Conservation (phyloP, 2,113 vertebrate species). For the Menura novaehollandiae region DNA sequence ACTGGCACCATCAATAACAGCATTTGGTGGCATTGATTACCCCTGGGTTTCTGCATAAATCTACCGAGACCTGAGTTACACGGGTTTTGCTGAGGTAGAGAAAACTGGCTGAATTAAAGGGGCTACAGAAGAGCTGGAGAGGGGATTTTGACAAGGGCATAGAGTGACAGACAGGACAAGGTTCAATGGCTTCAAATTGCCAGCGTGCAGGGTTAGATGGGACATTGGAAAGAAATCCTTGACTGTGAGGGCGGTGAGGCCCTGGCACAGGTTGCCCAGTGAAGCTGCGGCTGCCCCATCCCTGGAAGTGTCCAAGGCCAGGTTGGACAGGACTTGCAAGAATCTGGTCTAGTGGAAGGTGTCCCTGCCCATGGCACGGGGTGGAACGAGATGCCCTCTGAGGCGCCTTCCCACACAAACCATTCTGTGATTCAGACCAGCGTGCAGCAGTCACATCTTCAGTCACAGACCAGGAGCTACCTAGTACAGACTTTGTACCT, state of each 20-base stretch:
- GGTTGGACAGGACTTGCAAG: fast-evolving
- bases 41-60: neutral
- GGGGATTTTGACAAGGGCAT: neutral
- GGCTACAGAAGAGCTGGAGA: neutral
- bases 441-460: neutral
- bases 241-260: neutral
- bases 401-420: neutral
- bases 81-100: neutral
- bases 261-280: neutral
- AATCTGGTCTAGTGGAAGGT: neutral
- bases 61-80: neutral
- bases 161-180: neutral
- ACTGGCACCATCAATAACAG: neutral
- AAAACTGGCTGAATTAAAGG: neutral
- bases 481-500: neutral
- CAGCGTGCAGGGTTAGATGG: neutral
- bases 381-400: fast-evolving
- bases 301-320: neutral
- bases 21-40: neutral
- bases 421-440: neutral
- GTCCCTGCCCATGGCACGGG: neutral
- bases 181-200: neutral
- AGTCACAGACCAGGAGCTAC: neutral
- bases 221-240: neutral
- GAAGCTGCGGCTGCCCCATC: neutral